Evolutionary conservation across 2,113 vertebrate genomes (phyloP), one percentile per base, ranked within the genome.

Genomic region (Gorilla gorilla): DNA sequence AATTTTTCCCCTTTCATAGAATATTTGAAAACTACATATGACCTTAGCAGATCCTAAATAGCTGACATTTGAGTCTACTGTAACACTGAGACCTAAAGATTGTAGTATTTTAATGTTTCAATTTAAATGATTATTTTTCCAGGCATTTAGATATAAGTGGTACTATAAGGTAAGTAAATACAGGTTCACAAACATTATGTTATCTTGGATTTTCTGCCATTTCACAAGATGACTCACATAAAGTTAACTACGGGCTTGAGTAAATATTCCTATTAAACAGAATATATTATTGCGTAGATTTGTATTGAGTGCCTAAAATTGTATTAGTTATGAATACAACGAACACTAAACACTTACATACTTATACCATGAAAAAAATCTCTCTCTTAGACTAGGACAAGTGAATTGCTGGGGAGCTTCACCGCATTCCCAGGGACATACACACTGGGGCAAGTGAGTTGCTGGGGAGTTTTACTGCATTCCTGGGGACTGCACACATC

Each of bases 271-370:
- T 4, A 40, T 50, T 40, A 66, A 79, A 91, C 32, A 64, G 68
- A 86, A 32, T 61, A 6, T 32, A 10, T 38, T n/a, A 35, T 6
- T 87, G 57, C 13, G 3, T 17, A 84, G 64, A 4, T 88, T 61
- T 16, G 9, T 12, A 38, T 32, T 55, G 23, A 88, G 61, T 40
- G 66, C 25, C 59, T 25, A 2, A 32, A 83, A 38, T 64, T 3
- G 38, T 73, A 78, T 94, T 14, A 70, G 57, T 92, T 73, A 81
- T 68, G 81, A 40, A 22, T 57, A 68, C 68, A 92, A 20, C 30
- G 89, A 93, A 85, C 32, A 72, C 16, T 32, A 11, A 59, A 50
- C n/a, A 3, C 18, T 40, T 1, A 20, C 0, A 18, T 35, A 8
- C 16, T 88, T 70, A 17, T 23, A 43, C 32, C 20, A 5, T 23